A percentile compares a stretch with the other conserved stretches of the same genome.
Conservation (phyloP, 2,113 vertebrate species). For the Dromaius novaehollandiae region DNA sequence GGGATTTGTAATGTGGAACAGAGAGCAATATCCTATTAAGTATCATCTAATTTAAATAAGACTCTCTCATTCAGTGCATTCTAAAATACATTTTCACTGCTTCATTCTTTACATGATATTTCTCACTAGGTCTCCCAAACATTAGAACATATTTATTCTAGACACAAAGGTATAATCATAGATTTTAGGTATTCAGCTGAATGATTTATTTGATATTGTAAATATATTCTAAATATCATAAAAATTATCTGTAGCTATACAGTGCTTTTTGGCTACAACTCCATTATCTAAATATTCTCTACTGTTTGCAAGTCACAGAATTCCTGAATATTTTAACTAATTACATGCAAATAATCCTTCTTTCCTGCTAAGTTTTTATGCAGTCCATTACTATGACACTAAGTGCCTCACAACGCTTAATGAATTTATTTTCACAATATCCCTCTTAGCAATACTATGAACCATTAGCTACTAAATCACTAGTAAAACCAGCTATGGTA, state of each 20-base stretch:
- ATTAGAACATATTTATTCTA: not conserved
- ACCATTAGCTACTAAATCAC: not conserved
- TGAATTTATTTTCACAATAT: not conserved
- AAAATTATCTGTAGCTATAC: not conserved
- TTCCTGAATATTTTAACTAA: conserved; percentile 26
- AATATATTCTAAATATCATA: not conserved
- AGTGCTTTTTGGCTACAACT: not conserved
- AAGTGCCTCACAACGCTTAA: not conserved
- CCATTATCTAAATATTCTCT: not conserved
- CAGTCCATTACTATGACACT: not conserved
- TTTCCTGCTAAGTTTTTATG: not conserved
- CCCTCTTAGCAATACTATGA: not conserved
- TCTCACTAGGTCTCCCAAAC: not conserved
- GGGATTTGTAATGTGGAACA: conserved; percentile 50
- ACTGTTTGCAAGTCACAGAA: not conserved
- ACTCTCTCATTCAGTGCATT: not conserved
- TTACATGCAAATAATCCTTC: not conserved
- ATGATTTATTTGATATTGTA: not conserved
- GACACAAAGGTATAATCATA: not conserved
- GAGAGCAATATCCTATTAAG: conserved; percentile 18
- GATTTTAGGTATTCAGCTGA: not conserved
- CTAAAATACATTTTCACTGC: not conserved
- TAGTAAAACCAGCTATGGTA: not conserved
- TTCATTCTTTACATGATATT: not conserved
- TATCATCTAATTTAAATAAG: conserved; percentile 30